Conservation (phyloP, 1,140 invertebrate species). For the Coelopa frigida region DNA sequence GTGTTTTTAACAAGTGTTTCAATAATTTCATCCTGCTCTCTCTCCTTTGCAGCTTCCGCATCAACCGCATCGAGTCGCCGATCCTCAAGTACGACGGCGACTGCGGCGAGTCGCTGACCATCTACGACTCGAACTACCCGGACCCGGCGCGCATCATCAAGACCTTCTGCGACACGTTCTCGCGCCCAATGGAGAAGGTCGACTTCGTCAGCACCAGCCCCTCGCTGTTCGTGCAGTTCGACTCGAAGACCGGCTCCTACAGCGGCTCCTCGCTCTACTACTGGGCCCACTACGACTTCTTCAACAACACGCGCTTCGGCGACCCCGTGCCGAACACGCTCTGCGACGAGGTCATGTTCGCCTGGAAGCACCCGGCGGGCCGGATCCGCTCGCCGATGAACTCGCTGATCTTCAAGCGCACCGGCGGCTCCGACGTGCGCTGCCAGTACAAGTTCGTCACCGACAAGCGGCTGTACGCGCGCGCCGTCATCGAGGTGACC, state of each 20-base stretch:
- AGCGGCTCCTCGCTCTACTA: slow-evolving; percentile 81
- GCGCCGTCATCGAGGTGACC: slow-evolving; percentile 59
- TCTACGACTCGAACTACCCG: slow-evolving; percentile 77
- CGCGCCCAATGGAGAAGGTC: slow-evolving; percentile 82
- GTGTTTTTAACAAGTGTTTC: no score
- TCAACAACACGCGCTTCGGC: slow-evolving; percentile 79
- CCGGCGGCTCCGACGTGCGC: slow-evolving; percentile 58
- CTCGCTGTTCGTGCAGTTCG: slow-evolving; percentile 77
- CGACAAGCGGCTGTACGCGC: slow-evolving; percentile 67
- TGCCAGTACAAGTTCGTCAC: slow-evolving; percentile 79
- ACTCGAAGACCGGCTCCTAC: slow-evolving; percentile 85
- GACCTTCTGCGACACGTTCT: slow-evolving; percentile 88
- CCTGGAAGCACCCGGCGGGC: slow-evolving; percentile 65
- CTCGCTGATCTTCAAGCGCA: slow-evolving; percentile 74
- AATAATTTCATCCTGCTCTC: not conserved
- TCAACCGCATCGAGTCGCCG: slow-evolving; percentile 80
- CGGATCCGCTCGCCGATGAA: slow-evolving; percentile 71
- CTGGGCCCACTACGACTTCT: slow-evolving; percentile 89
- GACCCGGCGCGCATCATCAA: slow-evolving; percentile 83
- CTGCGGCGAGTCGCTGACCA: slow-evolving; percentile 78
- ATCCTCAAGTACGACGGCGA: slow-evolving; percentile 78
- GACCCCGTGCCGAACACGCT: slow-evolving; percentile 68
- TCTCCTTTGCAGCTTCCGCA: slow-evolving; percentile 62
- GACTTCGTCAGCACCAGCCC: slow-evolving; percentile 82
- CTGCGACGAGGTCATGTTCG: slow-evolving; percentile 78